Evolutionary conservation across 1,140 invertebrate species (phyloP).

Genomic region (Hyles vespertilio): DNA sequence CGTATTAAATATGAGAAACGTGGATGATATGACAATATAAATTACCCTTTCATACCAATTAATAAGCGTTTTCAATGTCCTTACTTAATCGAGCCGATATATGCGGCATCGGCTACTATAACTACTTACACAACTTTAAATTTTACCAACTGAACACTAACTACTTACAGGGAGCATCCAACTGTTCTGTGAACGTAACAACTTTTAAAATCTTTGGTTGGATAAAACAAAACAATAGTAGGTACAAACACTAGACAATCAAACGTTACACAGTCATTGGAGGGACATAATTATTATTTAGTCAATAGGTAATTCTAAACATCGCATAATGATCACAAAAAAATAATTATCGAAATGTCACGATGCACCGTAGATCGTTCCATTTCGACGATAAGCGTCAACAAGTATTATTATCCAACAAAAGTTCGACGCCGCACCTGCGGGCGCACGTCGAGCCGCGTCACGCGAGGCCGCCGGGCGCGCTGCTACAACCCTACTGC

Average conservation of each 20-base stretch:
- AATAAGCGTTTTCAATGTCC: constrained; percentile 76
- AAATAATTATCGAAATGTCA: constrained; percentile 62
- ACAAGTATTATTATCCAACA: constrained; percentile 63
- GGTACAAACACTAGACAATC: constrained; percentile 60
- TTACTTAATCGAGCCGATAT: constrained; percentile 65
- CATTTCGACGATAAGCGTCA: constrained; percentile 68
- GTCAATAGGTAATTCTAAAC: constrained; percentile 71
- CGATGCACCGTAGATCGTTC: constrained; percentile 48
- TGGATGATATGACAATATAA: constrained; percentile 76
- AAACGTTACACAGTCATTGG: constrained; percentile 69
- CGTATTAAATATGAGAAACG: constrained; percentile 74
- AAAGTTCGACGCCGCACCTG: constrained; percentile 19
- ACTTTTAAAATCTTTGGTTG: constrained; percentile 66
- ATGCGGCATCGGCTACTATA: constrained; percentile 58
- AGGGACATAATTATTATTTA: constrained; percentile 68
- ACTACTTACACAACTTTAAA: constrained; percentile 68
- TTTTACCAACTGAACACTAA: constrained; percentile 64
- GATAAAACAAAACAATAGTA: constrained; percentile 57
- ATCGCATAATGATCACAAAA: constrained; percentile 66
- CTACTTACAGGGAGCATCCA: constrained; percentile 65
- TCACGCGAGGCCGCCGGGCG: constrained; percentile 12
- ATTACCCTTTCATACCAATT: constrained; percentile 76
- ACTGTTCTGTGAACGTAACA: constrained; percentile 47
- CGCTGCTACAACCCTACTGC: constrained; percentile 6
- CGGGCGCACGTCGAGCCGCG: constrained; percentile 20